phyloP scores from a whole-genome alignment of 2,113 vertebrate genomes.

The Nerophis ophidion region DNA sequence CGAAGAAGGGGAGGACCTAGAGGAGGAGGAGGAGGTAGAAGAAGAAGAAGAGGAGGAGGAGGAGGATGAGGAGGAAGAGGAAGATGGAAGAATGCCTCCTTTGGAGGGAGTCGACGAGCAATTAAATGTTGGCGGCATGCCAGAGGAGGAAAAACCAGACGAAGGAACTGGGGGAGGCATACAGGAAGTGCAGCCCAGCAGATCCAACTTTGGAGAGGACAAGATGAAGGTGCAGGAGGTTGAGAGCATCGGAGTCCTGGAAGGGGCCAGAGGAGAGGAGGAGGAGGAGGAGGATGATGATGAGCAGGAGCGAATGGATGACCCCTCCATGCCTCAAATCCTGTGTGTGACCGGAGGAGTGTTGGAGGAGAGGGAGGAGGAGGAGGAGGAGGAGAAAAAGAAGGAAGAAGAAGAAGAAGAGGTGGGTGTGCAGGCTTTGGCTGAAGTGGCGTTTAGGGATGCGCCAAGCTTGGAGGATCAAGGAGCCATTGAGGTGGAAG shows the following conservation, averaged over 20 bases:
- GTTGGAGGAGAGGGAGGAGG: slow-evolving; percentile 51
- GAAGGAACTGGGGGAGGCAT: slow-evolving; percentile 61
- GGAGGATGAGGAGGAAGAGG: slow-evolving; percentile 53
- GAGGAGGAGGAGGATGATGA: slow-evolving; percentile 52
- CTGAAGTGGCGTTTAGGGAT: slow-evolving; percentile 2
- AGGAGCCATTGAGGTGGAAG: no score
- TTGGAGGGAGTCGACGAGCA: slow-evolving; percentile 58
- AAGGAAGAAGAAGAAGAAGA: slow-evolving; percentile 46
- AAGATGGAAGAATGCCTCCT: slow-evolving; percentile 59
- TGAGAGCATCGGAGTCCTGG: slow-evolving; percentile 64
- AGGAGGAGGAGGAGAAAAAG: slow-evolving; percentile 18
- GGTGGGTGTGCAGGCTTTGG: slow-evolving; percentile 24
- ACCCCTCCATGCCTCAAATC: slow-evolving; percentile 69
- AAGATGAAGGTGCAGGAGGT: slow-evolving; percentile 57
- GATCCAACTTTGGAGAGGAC: slow-evolving; percentile 39
- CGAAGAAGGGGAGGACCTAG: slow-evolving; percentile 66
- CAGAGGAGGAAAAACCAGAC: slow-evolving; percentile 56
- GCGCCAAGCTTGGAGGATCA: not conserved
- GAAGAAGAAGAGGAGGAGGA: slow-evolving; percentile 51
- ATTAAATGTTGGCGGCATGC: slow-evolving; percentile 37
- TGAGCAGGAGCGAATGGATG: slow-evolving; percentile 30
- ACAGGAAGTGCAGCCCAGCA: slow-evolving; percentile 68
- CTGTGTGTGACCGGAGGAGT: slow-evolving; percentile 63
- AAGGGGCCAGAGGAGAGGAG: slow-evolving; percentile 44
- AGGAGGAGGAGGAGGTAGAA: slow-evolving; percentile 57